Percentiles rank a stretch among this genome's conserved stretches.
These are phyloP conservation scores for Gambusia yucatana DNA, from an alignment of 2,797 vertebrate species.

Conservation along the genomic window DNA sequence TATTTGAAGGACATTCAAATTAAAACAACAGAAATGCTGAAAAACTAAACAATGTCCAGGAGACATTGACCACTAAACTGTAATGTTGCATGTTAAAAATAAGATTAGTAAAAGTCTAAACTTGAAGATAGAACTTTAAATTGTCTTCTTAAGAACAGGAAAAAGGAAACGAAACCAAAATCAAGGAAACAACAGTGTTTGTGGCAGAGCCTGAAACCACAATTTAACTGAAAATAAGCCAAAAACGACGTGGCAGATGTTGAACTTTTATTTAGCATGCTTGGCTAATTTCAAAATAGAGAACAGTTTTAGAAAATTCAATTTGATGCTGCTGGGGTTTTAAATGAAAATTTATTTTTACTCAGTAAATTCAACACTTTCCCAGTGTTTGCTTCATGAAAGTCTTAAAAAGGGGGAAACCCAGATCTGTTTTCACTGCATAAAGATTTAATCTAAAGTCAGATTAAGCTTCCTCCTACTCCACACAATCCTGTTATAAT, in stretches of 20 bases:
- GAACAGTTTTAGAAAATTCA: neutral
- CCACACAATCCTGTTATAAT: neutral
- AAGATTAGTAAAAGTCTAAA: neutral
- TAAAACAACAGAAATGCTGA: neutral
- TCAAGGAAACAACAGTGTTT: neutral
- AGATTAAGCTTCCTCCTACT: neutral
- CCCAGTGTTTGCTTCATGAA: neutral
- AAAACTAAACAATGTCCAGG: neutral
- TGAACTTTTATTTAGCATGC: too few species aligned
- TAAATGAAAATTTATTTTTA: neutral
- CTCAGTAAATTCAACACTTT: neutral
- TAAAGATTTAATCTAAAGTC: neutral
- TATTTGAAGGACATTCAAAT: neutral
- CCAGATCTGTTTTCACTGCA: neutral
- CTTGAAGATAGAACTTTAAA: neutral
- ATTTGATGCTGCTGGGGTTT: neutral
- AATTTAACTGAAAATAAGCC: neutral
- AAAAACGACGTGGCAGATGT: neutral
- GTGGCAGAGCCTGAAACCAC: too few species aligned
- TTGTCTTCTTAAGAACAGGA: neutral
- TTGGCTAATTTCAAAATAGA: neutral
- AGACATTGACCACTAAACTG: neutral
- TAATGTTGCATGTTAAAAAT: neutral
- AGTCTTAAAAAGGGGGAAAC: neutral
- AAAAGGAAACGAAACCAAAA: neutral